phyloP scores from a whole-genome alignment of 2,797 vertebrate genomes.

The Onychomys torridus region DNA sequence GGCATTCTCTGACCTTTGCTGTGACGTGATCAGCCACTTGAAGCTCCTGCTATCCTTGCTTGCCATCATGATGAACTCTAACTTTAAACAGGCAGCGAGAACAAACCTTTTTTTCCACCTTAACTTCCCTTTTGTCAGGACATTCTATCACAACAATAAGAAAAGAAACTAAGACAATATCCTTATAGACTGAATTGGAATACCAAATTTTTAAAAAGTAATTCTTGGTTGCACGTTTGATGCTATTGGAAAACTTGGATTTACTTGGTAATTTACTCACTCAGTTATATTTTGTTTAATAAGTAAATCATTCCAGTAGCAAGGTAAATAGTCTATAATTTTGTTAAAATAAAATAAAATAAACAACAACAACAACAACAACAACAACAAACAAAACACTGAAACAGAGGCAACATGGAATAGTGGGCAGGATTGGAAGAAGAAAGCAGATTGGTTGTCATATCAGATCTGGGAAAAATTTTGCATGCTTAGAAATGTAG shows the following conservation, averaged over 20 bases:
- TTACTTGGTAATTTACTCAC: no score
- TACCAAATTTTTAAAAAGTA: background rate
- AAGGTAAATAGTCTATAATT: background rate
- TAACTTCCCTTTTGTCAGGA: background rate
- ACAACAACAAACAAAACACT: no score
- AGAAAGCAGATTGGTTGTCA: background rate
- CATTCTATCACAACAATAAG: background rate
- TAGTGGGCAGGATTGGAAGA: background rate
- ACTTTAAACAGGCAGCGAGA: background rate
- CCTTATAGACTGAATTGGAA: background rate
- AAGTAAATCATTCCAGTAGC: background rate
- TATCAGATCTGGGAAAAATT: background rate
- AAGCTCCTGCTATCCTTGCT: no score
- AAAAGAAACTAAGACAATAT: background rate
- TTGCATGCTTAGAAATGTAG: background rate
- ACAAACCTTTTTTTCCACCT: background rate
- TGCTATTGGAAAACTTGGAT: background rate
- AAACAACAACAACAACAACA: no score
- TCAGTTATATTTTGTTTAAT: slow-evolving; percentile 1
- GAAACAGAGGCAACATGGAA: background rate
- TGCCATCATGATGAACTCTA: background rate
- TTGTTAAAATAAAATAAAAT: background rate
- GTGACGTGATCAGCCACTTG: background rate
- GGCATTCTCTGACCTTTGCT: background rate
- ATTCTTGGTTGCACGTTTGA: background rate